Base-by-base conservation (phyloP, 2,888 invertebrate genomes). In the Harmothoe impar region DNA sequence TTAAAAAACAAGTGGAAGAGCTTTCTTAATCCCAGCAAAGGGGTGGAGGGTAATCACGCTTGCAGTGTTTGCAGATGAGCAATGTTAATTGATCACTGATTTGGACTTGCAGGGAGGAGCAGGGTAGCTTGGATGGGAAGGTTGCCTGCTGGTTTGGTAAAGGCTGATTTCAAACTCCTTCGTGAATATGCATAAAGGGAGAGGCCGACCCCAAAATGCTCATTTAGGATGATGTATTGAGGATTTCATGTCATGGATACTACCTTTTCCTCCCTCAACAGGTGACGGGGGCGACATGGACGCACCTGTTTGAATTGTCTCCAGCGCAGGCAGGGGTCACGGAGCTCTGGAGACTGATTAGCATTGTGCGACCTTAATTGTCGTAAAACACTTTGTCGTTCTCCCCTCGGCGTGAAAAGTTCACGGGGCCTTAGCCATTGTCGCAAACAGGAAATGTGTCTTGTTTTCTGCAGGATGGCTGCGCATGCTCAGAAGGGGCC, bases 361-460 rank as follows among this genome's bases (percentile, higher is more conserved):
- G 43, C n/a, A 25, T 81, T 81, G 81, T 81, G 43, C 20, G 81
- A 81, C 81, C 81, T 81, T 81, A 81, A 81, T 81, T 35, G 43
- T 81, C 81, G 81, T 81, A 81, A 81, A 81, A 81, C 81, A 81
- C 81, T 81, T 81, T 81, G 81, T 81, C 81, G n/a, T 81, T 81
- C 81, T 81, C 81, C 43, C 7, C 5, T 10, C 81, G 81, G 81
- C 33, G 81, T 81, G 81, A 81, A 77, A 77, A 81, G 81, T 33
- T 81, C 35, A 20, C 43, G 0, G 81, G 81, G 15, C 72, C 72
- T 29, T 72, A 33, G 35, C 81, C 43, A 35, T 81, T 81, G 81
- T 81, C 43, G 43, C 81, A 33, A 25, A 81, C 81, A 20, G 81
- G 81, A 81, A 81, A 43, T 81, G 81, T 20, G 35, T 25, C 81